A percentile compares a stretch with the other conserved stretches of the same genome.
phyloP scores from a whole-genome alignment of 2,797 vertebrate genomes.

The Bradypus variegatus region DNA sequence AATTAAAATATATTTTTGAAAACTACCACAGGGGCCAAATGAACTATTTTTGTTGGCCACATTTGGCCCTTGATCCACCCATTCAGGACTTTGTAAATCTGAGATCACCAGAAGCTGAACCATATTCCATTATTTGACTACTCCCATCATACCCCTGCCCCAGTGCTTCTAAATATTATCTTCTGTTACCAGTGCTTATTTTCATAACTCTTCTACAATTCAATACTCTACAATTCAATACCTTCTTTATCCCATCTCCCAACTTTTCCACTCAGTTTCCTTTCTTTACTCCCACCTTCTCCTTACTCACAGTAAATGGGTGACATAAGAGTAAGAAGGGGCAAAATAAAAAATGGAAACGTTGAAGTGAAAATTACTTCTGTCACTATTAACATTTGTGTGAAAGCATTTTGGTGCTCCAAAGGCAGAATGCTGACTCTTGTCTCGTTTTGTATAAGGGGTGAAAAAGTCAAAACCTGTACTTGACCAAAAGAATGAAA shows the following conservation, averaged over 20 bases:
- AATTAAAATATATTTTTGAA: constrained; percentile 9
- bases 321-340: not conserved
- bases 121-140: not conserved
- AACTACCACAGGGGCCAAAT: not conserved
- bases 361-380: not conserved
- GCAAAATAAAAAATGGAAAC: not conserved
- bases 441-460: not conserved
- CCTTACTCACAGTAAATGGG: not conserved
- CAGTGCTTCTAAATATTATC: not conserved
- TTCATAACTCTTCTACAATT: not conserved
- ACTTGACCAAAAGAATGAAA: not conserved
- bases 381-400: not conserved
- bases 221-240: not conserved
- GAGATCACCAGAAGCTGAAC: not conserved
- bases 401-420: not conserved
- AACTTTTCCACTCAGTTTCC: not conserved
- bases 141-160: not conserved
- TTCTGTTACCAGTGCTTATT: not conserved
- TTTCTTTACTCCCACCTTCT: not conserved
- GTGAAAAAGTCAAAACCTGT: not conserved
- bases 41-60: not conserved
- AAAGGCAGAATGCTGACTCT: constrained; percentile 3
- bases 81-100: not conserved
- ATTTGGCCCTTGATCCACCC: not conserved
- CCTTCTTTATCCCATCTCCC: not conserved